A percentile compares a stretch with the other conserved stretches of the same genome.
Conservation (phyloP, 2,888 invertebrate genomes). For the Macrostomum cliftonense region DNA sequence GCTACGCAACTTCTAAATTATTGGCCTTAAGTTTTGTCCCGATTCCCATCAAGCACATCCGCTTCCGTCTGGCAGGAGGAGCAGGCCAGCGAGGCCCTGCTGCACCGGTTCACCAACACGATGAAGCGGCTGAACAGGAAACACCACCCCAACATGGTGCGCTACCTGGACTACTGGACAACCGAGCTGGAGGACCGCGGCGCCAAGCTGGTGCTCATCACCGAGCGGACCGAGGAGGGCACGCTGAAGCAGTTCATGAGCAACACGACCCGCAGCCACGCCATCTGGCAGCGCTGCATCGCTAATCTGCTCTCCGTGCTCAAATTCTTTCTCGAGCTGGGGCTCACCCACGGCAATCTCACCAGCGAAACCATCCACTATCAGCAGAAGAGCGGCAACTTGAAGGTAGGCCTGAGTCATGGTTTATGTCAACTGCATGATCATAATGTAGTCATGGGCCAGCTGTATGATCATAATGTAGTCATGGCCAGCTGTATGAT, state of each 20-base stretch:
- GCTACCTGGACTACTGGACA: constrained; percentile 10
- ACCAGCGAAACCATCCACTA: constrained; percentile 12
- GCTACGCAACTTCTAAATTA: too few relatives aligned
- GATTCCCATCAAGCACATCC: too few relatives aligned
- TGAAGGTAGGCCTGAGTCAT: constrained; percentile 6
- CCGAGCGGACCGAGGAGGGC: constrained; percentile 10
- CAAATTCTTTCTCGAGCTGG: constrained; percentile 8
- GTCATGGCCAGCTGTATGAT: too few relatives aligned
- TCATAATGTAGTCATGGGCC: too few relatives aligned
- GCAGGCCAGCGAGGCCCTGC: too few relatives aligned
- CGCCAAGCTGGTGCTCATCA: constrained; percentile 9
- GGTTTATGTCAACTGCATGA: too few relatives aligned
- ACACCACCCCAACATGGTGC: constrained; percentile 10
- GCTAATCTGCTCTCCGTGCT: constrained; percentile 9
- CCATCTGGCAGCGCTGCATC: constrained; percentile 7
- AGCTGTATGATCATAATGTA: too few relatives aligned
- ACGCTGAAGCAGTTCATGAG: constrained; percentile 10
- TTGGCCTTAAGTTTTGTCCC: too few relatives aligned
- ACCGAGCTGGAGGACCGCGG: constrained; percentile 4
- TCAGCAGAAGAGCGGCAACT: constrained; percentile 11
- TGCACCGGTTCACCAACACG: too few relatives aligned
- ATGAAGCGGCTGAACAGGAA: constrained; percentile 10
- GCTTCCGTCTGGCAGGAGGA: too few relatives aligned
- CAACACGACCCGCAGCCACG: constrained; percentile 4
- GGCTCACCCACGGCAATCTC: constrained; percentile 9